Base-by-base conservation (phyloP, 2,113 vertebrate genomes). In the Gasterosteus nipponicus region DNA sequence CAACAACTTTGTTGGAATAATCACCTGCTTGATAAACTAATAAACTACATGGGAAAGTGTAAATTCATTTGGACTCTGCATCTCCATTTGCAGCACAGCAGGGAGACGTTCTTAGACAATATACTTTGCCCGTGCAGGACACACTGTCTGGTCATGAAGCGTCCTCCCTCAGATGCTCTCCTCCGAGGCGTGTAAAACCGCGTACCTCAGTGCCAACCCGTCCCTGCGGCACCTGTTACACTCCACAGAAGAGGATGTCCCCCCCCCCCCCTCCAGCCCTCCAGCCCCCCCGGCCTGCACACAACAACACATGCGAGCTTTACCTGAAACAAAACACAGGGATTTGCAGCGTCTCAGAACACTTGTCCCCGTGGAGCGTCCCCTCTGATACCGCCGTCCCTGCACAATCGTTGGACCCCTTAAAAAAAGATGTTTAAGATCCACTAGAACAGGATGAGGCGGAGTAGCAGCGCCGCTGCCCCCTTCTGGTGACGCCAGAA, bases 321-420 rank as follows among this genome's bases (percentile, higher is more conserved):
- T n/a, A 70, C 51, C 68, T 18, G 68, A 85, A 74, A 82, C 69
- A 72, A 62, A 87, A 78, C 79, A 78, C 46, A 78, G 33, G 59
- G 69, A 82, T 75, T 14, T 16, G 41, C 35, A 35, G 57, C 1
- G 63, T 66, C 82, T 58, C 31, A 72, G 54, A 73, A 42, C 69
- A 58, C 68, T 56, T 54, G 77, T 87, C 80, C 74, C 80, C 5
- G 35, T 46, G 77, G 85, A 86, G 75, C 26, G 12, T 18, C 68
- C 56, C 56, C 88, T 63, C 81, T 59, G 83, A 90, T 10, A 81
- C 77, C 78, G 86, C 88, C 89, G 89, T 92, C 63, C 62, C 56
- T 56, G 65, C 0, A 57, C 64, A 61, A 33, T 2, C 26, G 44
- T 12, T 71, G 41, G 62, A 57, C 53, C 61, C 16, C 15, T 1